Evolutionary conservation across 2,888 invertebrate genomes (phyloP), one percentile per base, ranked within the genome.

Genomic region (Hedychridium roseum): DNA sequence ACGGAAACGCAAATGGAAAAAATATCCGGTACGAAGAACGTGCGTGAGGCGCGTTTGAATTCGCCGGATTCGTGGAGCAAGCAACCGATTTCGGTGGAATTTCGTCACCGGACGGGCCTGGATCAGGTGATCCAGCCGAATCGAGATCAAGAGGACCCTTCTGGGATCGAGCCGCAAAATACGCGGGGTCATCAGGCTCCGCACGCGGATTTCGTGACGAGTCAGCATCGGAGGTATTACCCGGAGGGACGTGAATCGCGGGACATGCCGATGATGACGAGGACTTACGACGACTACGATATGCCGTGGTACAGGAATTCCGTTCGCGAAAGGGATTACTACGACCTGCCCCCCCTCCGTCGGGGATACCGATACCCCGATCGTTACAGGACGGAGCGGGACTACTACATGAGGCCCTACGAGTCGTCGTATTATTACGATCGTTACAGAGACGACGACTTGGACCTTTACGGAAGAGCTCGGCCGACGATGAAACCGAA

Each of bases 61-160:
- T 64, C 69, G 0, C 65, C 73, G 5, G 75, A 77, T 17, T 60
- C 66, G 0, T 77, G 77, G 76, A 71, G 76, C 2, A 68, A 64
- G 15, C 76, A 75, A 30, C 74, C 78, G 1, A 30, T 75, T 2
- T 63, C 77, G 1, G 54, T 77, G 1, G 73, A 78, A 30, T 71
- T 74, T 27, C 72, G 71, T 16, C 70, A 69, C 9, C 60, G 71
- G 0, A 46, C 61, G 1, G 64, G 53, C 5, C 11, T 67, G 7
- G 74, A 76, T 2, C 66, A 71, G 16, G 46, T 50, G 23, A 32
- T 56, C 6, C 57, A 59, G 14, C 41, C 50, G 2, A 20, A 43
- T 1, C 37, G 47, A 11, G 53, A 43, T 3, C 3, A 3, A 3
- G 27, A 1, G 17, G 43, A 44, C 18, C 36, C 14, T 27, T n/a